Conservation (phyloP, 2,888 invertebrate genomes). For the Pyrocoelia pectoralis region DNA sequence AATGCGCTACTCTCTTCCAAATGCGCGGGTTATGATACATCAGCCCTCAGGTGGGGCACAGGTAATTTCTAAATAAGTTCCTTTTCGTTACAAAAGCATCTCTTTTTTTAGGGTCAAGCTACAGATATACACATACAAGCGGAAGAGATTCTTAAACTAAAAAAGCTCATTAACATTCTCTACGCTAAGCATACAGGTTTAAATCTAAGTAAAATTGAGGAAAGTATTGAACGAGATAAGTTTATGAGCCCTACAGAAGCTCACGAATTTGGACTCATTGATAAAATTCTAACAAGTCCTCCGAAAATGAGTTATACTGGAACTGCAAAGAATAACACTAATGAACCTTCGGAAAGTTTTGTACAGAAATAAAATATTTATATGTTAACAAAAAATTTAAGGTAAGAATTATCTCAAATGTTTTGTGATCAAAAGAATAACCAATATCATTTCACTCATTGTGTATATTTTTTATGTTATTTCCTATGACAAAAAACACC, state of each 20-base stretch:
- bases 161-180: constrained; percentile 86
- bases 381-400: too few relatives aligned
- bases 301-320: constrained; percentile 58
- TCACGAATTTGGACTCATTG: constrained; percentile 91
- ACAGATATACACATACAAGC: constrained; percentile 99
- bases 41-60: constrained; percentile 95
- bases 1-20: constrained; percentile 94
- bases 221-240: constrained; percentile 91
- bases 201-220: constrained; percentile 67
- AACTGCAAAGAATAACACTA: too few relatives aligned
- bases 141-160: constrained; percentile 94
- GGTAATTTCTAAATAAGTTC: constrained; percentile 5
- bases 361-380: too few relatives aligned
- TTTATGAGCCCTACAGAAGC: constrained; percentile 95
- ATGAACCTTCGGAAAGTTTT: too few relatives aligned
- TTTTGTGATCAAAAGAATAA: too few relatives aligned
- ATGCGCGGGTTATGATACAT: constrained; percentile 98
- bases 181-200: constrained; percentile 94
- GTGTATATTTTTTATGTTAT: too few relatives aligned
- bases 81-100: not conserved
- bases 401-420: too few relatives aligned
- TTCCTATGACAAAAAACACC: too few relatives aligned
- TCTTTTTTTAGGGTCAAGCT: constrained; percentile 77
- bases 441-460: too few relatives aligned
- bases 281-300: constrained; percentile 89